Evolutionary conservation across 2,797 vertebrate species (phyloP).

Genomic region (Okamejei kenojei): DNA sequence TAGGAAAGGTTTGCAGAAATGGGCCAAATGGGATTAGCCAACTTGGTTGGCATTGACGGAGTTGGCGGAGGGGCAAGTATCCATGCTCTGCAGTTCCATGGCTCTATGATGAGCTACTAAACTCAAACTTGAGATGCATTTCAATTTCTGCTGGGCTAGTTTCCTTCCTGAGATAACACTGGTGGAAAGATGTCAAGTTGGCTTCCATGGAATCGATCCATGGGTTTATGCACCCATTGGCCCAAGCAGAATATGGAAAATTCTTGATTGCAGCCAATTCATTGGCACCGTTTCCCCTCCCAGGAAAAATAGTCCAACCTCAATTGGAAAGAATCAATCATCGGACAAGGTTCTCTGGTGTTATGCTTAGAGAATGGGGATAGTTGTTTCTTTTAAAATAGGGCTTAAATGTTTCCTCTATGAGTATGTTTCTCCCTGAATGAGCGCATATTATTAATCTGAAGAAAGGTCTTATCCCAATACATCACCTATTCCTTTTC

Average conservation of each 20-base stretch:
- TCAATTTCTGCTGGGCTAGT: neutral
- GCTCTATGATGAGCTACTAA: neutral
- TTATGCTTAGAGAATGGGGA: neutral
- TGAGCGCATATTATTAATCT: no score
- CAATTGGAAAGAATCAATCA: neutral
- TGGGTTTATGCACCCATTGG: neutral
- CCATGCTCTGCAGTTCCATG: no score
- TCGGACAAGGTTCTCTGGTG: neutral
- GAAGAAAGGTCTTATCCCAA: no score
- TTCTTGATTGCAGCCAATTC: neutral
- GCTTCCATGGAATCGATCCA: neutral
- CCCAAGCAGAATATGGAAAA: neutral
- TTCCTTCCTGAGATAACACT: neutral
- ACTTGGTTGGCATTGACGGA: no score
- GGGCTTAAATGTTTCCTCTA: neutral
- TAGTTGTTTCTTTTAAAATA: neutral
- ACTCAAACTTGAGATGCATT: neutral
- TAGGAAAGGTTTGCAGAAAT: no score
- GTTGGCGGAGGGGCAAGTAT: no score
- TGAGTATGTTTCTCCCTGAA: no score
- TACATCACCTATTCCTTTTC: no score
- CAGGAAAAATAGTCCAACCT: neutral
- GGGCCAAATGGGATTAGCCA: no score
- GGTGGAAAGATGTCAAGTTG: neutral
- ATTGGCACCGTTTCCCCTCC: neutral